Base-by-base conservation (phyloP, 2,797 vertebrate species). In the Hafferia zeledoni region DNA sequence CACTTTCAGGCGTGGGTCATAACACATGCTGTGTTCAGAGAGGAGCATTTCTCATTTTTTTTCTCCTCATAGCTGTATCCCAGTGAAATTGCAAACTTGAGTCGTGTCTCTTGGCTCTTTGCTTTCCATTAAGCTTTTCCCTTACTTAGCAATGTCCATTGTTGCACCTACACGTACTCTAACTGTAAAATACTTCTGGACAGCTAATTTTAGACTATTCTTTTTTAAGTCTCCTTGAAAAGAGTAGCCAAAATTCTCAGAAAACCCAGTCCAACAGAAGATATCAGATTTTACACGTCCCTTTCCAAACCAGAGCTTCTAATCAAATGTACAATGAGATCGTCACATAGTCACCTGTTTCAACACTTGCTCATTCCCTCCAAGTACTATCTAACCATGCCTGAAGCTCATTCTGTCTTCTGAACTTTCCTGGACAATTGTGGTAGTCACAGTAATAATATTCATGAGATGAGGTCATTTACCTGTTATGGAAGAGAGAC, bases 401-500 rank as follows among this genome's bases (percentile, higher is more conserved):
- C 57, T 89, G 82, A 92, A 87, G 44, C 28, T 74, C 77, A 41
- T 30, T 46, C 37, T 86, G 72, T 61, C 68, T 92, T 90, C 77
- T 88, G 43, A 91, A 41, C 41, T 61, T 94, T 93, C 68, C 74
- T 41, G 17, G 50, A 86, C 71, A 89, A 46, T 22, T 4, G 1
- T 28, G 35, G 71, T 82, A 64, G 74, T 88, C 87, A 77, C 49
- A 69, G 10, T 61, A 91, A 82, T 46, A 94, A 90, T 35, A 76
- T 64, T 76, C 57, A 87, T 59, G 46, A 89, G 55, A 76, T 94
- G 90, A 97, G 81, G 83, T 96, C 95, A 94, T 65, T n/a, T 87
- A 83, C 56, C 82, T 92, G 78, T 80, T 91, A 74, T 13, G 53
- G 64, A 83, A 79, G 53, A 88, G 78, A 87, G 69, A 69, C 55